Base-by-base conservation (phyloP, 2,797 vertebrate species). In the Oreochromis grahami region DNA sequence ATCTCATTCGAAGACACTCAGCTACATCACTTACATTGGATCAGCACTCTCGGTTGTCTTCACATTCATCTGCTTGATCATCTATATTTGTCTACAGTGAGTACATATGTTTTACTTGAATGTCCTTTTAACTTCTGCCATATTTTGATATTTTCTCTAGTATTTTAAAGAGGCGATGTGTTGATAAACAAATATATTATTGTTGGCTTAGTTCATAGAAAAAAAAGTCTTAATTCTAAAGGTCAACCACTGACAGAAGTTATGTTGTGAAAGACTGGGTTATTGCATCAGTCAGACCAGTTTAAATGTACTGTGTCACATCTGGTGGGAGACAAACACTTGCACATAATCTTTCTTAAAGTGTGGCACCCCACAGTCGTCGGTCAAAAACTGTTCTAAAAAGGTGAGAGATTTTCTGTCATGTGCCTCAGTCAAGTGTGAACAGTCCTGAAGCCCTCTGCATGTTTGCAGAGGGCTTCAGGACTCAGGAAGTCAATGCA, bases 1-100 rank as follows among this genome's bases (percentile, higher is more conserved):
- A 51, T 15, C 3, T 1, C 55, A 92, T 14, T 79, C 87, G 4
- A 19, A 14, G n/a, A 56, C 15, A 17, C 93, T 97, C 1, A 90
- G 24, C 82, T 95, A 94, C 21, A 94, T 97, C 86, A 93, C 92
- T 78, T 95, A 94, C 43, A 10, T 90, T 4, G 96, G 96, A 29
- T 96, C 96, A 17, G 85, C 84, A 0, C 87, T 96, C 17, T 96
- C 96, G 0, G 70, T 93, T 32, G 2, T 95, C 83, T 95, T 95
- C 72, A 85, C 93, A 8, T 15, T 88, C 55, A 50, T 94, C 55
- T 91, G 90, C 82, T 79, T 97, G 26, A 84, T 96, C 77, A 65
- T 96, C 81, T 95, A 93, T 65, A 76, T 91, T 36, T 86, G 56
- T 51, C 74, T 93, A 29, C 93, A 93, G 96, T 96, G 86, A 91